A percentile compares a stretch with the other conserved stretches of the same genome.
These are phyloP conservation scores for Eudorcas thomsonii DNA, from an alignment of 2,113 vertebrate species.

Conservation along the genomic window DNA sequence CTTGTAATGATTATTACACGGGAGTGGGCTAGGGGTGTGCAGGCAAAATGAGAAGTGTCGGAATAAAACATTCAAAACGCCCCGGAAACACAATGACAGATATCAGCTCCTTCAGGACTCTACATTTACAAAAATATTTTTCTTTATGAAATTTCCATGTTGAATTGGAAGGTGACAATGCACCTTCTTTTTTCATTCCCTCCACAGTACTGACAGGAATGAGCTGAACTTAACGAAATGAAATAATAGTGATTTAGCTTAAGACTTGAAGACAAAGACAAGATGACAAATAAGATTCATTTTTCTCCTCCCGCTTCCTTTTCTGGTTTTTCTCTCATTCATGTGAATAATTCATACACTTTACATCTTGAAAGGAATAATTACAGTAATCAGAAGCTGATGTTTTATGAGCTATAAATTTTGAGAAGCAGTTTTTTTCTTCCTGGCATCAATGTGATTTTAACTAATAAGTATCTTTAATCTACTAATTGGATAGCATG, in stretches of 20 bases:
- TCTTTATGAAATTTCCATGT: conserved; percentile 59
- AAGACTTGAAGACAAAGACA: conserved; percentile 74
- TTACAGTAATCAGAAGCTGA: conserved; percentile 80
- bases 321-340: conserved; percentile 59
- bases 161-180: conserved; percentile 67
- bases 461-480: conserved; percentile 70
- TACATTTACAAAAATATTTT: conserved; percentile 71
- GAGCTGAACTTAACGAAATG: conserved; percentile 67
- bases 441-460: conserved; percentile 72
- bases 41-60: not conserved
- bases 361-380: conserved; percentile 79
- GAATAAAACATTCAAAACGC: not conserved
- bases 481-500: conserved; percentile 64
- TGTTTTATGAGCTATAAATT: conserved; percentile 70
- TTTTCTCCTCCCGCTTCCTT: conserved; percentile 45
- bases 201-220: conserved; percentile 61
- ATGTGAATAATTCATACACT: conserved; percentile 72
- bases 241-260: conserved; percentile 74
- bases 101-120: conserved; percentile 57
- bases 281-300: conserved; percentile 72
- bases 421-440: conserved; percentile 49
- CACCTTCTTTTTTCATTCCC: conserved; percentile 70
- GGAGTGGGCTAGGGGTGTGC: not conserved
- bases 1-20: not conserved
- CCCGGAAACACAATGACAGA: not conserved